phyloP scores from a whole-genome alignment of 2,888 invertebrate species.

The Nesidiocoris tenuis region DNA sequence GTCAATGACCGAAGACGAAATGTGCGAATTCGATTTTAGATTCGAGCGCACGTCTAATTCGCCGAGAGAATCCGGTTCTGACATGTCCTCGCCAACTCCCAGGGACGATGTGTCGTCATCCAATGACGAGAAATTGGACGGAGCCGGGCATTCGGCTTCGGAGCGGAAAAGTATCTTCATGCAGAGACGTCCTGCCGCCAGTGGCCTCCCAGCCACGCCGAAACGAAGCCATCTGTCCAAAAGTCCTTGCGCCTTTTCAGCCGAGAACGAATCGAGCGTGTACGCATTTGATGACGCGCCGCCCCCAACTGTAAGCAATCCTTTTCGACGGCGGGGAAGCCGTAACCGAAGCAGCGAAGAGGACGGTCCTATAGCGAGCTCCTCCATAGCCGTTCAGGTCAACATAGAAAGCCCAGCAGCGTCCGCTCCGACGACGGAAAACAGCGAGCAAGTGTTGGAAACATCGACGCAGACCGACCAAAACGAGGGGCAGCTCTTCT shows the following conservation, averaged over 20 bases:
- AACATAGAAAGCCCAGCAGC: slow-evolving; percentile 55
- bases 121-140: slow-evolving; percentile 46
- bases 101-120: slow-evolving; percentile 48
- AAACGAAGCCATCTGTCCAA: slow-evolving; percentile 55
- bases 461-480: slow-evolving; percentile 56
- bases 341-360: slow-evolving; percentile 55
- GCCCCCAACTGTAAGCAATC: slow-evolving; percentile 60
- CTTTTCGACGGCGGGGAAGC: slow-evolving; percentile 60
- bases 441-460: slow-evolving; percentile 46
- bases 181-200: slow-evolving; percentile 57
- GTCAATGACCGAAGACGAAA: slow-evolving; percentile 49
- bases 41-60: slow-evolving; percentile 46
- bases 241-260: slow-evolving; percentile 65
- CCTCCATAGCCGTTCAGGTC: slow-evolving; percentile 60
- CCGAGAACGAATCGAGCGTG: slow-evolving; percentile 68
- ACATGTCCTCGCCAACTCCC: slow-evolving; percentile 48
- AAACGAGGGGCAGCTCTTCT: slow-evolving; percentile 63
- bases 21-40: slow-evolving; percentile 48
- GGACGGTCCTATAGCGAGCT: slow-evolving; percentile 54
- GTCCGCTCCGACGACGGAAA: not conserved
- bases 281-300: slow-evolving; percentile 69
- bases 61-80: slow-evolving; percentile 46
- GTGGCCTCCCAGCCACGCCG: slow-evolving; percentile 54
- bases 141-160: not conserved
- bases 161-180: slow-evolving; percentile 53